A percentile compares a stretch with the other conserved stretches of the same genome.
phyloP scores from a whole-genome alignment of 2,113 vertebrate genomes.

The Epinephelus cyanopodus region DNA sequence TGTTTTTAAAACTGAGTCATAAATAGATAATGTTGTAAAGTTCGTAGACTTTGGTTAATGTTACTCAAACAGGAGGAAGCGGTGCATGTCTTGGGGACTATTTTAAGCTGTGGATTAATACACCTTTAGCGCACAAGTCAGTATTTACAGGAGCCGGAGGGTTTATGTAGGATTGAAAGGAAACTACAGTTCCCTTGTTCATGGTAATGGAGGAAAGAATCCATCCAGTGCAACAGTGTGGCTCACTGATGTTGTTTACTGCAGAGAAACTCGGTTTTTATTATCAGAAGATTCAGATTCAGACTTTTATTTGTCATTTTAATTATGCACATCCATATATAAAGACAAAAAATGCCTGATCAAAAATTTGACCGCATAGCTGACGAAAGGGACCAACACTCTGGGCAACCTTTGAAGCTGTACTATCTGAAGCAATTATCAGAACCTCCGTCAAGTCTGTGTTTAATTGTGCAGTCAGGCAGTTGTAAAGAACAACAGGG shows the following conservation, averaged over 20 bases:
- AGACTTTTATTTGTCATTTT: no score
- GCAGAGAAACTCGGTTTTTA: background rate
- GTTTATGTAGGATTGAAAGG: background rate
- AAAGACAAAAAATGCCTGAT: no score
- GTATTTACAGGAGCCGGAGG: background rate
- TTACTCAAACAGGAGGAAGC: background rate
- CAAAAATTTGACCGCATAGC: no score
- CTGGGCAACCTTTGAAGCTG: no score
- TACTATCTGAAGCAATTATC: no score
- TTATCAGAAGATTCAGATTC: background rate
- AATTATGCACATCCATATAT: no score
- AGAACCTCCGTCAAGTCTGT: no score
- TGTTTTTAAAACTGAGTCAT: background rate
- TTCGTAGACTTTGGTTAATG: background rate
- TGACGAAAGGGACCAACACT: no score
- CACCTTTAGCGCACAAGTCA: background rate
- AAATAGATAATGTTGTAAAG: background rate
- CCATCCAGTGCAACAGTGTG: background rate
- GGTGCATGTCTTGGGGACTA: background rate
- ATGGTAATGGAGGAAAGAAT: background rate
- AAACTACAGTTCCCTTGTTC: background rate
- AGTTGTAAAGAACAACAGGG: no score
- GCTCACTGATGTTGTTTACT: background rate
- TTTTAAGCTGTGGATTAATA: background rate
- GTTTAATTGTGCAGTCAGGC: no score